A percentile compares a stretch with the other conserved stretches of the same genome.
These are phyloP conservation scores for Cylloceria caligata DNA, from an alignment of 2,888 invertebrate genomes.

Conservation along the genomic window DNA sequence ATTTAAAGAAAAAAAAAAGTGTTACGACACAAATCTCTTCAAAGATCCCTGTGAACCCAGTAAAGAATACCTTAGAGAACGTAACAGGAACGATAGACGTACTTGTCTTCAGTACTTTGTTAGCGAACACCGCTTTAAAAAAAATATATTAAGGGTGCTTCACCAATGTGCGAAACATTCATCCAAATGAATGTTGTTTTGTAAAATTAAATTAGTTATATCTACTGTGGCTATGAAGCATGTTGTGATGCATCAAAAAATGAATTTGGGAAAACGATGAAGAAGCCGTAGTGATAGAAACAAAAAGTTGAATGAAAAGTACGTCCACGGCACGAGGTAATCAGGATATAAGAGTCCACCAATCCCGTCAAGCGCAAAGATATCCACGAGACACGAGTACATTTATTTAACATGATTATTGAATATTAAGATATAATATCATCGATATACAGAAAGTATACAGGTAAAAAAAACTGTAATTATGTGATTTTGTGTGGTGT, in stretches of 20 bases:
- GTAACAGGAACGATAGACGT: slow-evolving; percentile 80
- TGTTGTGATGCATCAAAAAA: slow-evolving; percentile 32
- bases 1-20: slow-evolving; percentile 58
- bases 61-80: slow-evolving; percentile 80
- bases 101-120: slow-evolving; percentile 70
- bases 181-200: slow-evolving; percentile 16
- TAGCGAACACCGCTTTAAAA: slow-evolving; percentile 1
- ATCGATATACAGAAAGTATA: slow-evolving; percentile 83
- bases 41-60: slow-evolving; percentile 83
- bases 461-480: slow-evolving; percentile 73
- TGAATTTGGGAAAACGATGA: slow-evolving; percentile 51
- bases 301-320: slow-evolving; percentile 76
- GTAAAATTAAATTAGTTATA: slow-evolving; percentile 19
- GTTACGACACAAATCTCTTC: slow-evolving; percentile 70
- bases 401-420: slow-evolving; percentile 85
- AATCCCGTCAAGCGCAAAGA: slow-evolving; percentile 84
- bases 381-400: slow-evolving; percentile 84
- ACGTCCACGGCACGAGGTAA: slow-evolving; percentile 82
- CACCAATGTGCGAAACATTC: slow-evolving; percentile 12
- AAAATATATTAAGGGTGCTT: slow-evolving; percentile 30
- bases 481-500: slow-evolving; percentile 65
- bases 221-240: slow-evolving; percentile 29
- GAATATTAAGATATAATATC: slow-evolving; percentile 81
- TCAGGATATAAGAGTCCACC: slow-evolving; percentile 83
- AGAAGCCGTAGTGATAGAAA: slow-evolving; percentile 52